These are phyloP conservation scores for Cacajao melanocephalus DNA, from an alignment of 2,797 vertebrate species.

Conservation along the genomic window DNA sequence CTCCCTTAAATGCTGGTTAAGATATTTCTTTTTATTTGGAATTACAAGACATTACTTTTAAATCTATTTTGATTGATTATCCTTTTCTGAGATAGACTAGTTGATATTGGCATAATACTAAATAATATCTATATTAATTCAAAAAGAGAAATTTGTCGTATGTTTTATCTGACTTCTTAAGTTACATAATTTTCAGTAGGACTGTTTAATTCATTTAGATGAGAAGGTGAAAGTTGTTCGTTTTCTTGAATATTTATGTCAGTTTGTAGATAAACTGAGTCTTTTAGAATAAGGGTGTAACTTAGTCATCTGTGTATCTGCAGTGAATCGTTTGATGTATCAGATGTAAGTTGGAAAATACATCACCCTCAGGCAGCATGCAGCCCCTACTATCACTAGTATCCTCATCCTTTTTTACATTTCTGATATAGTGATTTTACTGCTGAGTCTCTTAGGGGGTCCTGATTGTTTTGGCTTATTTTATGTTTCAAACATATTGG, in stretches of 20 bases:
- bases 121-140: not conserved
- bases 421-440: not conserved
- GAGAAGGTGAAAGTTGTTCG: not conserved
- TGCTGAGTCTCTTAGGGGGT: not conserved
- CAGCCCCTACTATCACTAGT: not conserved
- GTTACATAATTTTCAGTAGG: not conserved
- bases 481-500: slow-evolving; percentile 25
- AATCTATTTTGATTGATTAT: not conserved
- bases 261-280: not conserved
- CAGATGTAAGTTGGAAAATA: not conserved
- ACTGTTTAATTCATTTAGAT: not conserved
- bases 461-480: not conserved
- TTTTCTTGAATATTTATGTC: not conserved
- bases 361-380: not conserved
- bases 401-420: not conserved
- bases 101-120: not conserved
- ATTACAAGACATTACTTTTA: not conserved
- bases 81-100: slow-evolving; percentile 16
- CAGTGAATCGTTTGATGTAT: not conserved
- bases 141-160: not conserved
- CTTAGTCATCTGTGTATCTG: not conserved
- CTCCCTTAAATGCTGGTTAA: not conserved
- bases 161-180: not conserved
- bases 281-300: not conserved
- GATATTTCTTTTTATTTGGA: not conserved